phyloP scores from a whole-genome alignment of 2,888 invertebrate species.

The Tortrix viridana region DNA sequence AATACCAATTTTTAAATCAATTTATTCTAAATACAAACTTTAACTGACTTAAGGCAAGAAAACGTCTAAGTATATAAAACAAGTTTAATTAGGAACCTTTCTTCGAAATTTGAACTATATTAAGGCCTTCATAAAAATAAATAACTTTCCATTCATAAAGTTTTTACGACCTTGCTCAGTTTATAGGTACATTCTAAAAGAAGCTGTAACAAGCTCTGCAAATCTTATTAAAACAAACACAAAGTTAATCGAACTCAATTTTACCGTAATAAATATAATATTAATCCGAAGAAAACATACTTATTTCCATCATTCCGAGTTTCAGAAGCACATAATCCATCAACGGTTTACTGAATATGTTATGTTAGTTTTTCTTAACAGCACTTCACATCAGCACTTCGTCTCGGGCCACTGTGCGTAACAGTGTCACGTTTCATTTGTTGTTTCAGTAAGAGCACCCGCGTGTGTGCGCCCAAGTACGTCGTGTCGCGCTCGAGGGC shows the following conservation, averaged over 20 bases:
- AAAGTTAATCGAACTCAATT: background rate
- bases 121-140: slow-evolving; percentile 16
- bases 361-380: slow-evolving; percentile 7
- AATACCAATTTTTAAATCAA: too few species aligned
- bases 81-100: too few species aligned
- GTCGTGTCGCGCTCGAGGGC: background rate
- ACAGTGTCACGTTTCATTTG: slow-evolving; percentile 50
- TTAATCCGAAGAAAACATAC: slow-evolving; percentile 56
- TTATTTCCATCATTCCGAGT: slow-evolving; percentile 76
- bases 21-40: too few species aligned
- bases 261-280: background rate
- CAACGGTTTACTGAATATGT: slow-evolving; percentile 50
- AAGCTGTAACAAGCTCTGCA: slow-evolving; percentile 9
- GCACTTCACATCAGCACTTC: slow-evolving; percentile 17
- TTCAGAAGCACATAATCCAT: slow-evolving; percentile 66
- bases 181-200: slow-evolving; percentile 6
- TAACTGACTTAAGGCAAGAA: too few species aligned
- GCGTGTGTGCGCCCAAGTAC: slow-evolving; percentile 54
- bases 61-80: too few species aligned
- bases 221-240: slow-evolving; percentile 9
- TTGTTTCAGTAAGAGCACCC: slow-evolving; percentile 51
- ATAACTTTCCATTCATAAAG: slow-evolving; percentile 17
- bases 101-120: background rate
- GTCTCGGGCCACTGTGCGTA: slow-evolving; percentile 20
- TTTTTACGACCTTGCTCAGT: slow-evolving; percentile 8